Evolutionary conservation across 2,113 vertebrate species (phyloP), one percentile per base, ranked within the genome.

Genomic region (Lampris incognitus): DNA sequence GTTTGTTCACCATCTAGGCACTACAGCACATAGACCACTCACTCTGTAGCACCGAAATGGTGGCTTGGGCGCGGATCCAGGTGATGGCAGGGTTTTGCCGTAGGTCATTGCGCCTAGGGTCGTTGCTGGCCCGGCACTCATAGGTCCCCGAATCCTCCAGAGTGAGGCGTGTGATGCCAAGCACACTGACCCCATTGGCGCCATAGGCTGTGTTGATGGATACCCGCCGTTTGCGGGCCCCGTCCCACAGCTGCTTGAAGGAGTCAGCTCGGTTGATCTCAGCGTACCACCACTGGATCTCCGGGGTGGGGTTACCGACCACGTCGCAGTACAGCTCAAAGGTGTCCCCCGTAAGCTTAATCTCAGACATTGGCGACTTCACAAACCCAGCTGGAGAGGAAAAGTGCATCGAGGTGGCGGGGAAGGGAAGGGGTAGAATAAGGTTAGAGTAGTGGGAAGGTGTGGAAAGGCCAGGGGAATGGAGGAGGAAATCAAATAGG

Each of bases 311-410:
- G 91, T 93, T 96, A 90, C 98, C 98, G 61, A 98, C 95, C 95
- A 99, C 98, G 83, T 99, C 97, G 95, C 98, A 99, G 97, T 99
- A 98, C 95, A 99, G 97, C 96, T 99, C 98, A 95, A 99, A 98
- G 95, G 97, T 96, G 96, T 99, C 98, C 94, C 98, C 98, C 86
- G 98, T 98, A 90, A 99, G 97, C 91, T 98, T 99, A 93, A 96
- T 98, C 94, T 99, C 98, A 94, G 98, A 99, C 96, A 99, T 97
- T 90, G 98, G 98, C 90, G 98, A 99, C 96, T 98, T 99, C 95
- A 98, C 96, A 96, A 99, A 99, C 95, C 98, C 98, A 95, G 97
- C 98, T 99, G 96, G 95, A 96, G 95, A 95, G 63, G 90, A 94
- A 94, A 85, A 85, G 85, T 46, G 87, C 78, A 67, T 87, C 52